Base-by-base conservation (phyloP, 2,888 invertebrate species). In the Pimpla rufipes region DNA sequence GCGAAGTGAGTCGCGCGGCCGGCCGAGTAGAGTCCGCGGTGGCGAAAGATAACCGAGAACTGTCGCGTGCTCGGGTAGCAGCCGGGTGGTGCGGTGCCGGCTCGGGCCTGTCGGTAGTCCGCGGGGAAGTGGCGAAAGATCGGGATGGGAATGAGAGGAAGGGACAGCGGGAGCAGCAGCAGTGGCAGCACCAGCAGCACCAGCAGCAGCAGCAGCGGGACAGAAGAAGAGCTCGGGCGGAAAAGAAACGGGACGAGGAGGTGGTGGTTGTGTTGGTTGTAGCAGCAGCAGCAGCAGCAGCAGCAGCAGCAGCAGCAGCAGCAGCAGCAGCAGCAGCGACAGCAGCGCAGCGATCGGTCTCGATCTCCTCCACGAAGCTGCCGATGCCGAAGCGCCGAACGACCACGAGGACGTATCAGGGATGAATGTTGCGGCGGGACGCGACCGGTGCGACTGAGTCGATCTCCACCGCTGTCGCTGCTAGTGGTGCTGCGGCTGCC, bases 51-150 rank as follows among this genome's bases (percentile, higher is more conserved):
- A 37, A 8, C 16, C 86, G 86, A 88, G 89, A 90, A 88, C 89
- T 88, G 90, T 90, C 90, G 90, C 90, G 90, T 89, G 89, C 90
- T 89, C n/a, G n/a, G n/a, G n/a, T n/a, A n/a, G n/a, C n/a, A n/a
- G n/a, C 42, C 10, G 37, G 86, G 87, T 55, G 70, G 10, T 21
- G 62, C 73, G 13, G 45, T 62, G 23, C 62, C 62, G 47, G 35
- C 47, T 52, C 10, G n/a, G 23, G 47, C 13, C 18, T 35, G 2
- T 13, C 13, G 16, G 11, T 29, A 35, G 57, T 11, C 29, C 29
- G 13, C 16, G 35, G 35, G 55, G 37, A 59, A 64, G 62, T 50
- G 50, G 40, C 40, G n/a, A 23, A 68, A 37, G 42, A 37, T 66
- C 76, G 80, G 68, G 10, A 80, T 80, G 80, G 70, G 75, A 75